Percentiles rank a stretch among this genome's conserved stretches.
Conservation (phyloP, 2,888 invertebrate genomes). For the Ochropacha duplaris region DNA sequence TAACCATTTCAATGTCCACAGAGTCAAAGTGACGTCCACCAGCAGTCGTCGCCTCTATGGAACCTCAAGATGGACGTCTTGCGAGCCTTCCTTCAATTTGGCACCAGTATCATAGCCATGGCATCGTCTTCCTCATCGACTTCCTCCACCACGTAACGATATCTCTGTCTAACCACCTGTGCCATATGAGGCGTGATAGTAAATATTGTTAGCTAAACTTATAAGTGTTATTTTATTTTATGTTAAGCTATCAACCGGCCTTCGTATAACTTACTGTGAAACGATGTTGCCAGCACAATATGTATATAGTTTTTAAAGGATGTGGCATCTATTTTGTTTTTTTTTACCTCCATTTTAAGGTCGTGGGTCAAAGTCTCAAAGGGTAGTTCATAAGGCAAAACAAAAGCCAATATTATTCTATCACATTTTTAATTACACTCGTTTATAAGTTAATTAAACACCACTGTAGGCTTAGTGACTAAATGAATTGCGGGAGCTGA, state of each 20-base stretch:
- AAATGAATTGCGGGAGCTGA: too few species aligned
- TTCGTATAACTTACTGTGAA: too few species aligned
- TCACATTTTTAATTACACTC: too few species aligned
- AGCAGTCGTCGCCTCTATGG: constrained; percentile 49
- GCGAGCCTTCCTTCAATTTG: constrained; percentile 62
- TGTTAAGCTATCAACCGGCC: neutral
- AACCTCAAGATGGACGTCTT: constrained; percentile 65
- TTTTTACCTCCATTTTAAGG: too few species aligned
- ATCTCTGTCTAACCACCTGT: constrained; percentile 20
- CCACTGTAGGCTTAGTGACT: too few species aligned
- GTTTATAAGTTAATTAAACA: too few species aligned
- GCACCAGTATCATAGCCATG: constrained; percentile 55
- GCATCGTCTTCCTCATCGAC: constrained; percentile 51
- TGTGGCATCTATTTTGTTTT: too few species aligned
- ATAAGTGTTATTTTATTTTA: constrained; percentile 1
- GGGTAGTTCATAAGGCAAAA: too few species aligned
- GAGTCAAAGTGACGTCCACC: constrained; percentile 9
- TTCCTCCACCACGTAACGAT: constrained; percentile 27
- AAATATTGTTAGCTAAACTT: neutral
- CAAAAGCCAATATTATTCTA: too few species aligned
- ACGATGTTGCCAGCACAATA: too few species aligned
- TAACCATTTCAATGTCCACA: neutral
- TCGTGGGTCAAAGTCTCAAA: too few species aligned
- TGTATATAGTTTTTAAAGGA: too few species aligned
- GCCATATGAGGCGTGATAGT: constrained; percentile 21